phyloP scores from a whole-genome alignment of 2,113 vertebrate genomes.

The Heliornis fulica region DNA sequence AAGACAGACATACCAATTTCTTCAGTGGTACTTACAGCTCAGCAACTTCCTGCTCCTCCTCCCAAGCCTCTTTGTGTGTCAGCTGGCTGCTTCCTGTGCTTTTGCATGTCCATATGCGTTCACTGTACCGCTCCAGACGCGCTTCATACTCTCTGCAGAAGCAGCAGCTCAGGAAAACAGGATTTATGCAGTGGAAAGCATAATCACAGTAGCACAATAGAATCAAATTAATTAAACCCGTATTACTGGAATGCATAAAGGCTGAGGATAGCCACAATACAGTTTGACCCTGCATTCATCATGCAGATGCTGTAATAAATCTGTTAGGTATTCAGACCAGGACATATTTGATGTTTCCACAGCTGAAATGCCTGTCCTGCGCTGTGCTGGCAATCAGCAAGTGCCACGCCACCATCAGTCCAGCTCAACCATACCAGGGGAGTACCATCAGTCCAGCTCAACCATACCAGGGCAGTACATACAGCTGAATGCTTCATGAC shows the following conservation, averaged over 20 bases:
- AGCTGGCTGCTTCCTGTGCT: constrained; percentile 97
- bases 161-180: constrained; percentile 81
- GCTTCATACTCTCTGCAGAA: constrained; percentile 90
- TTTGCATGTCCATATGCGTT: constrained; percentile 96
- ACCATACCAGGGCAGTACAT: neutral
- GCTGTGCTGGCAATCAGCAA: neutral
- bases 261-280: neutral
- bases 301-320: fast-evolving
- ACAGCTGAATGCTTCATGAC: fast-evolving
- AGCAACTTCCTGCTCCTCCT: constrained; percentile 97
- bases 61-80: constrained; percentile 97
- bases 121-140: constrained; percentile 85
- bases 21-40: constrained; percentile 88
- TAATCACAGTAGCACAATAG: neutral
- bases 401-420: neutral
- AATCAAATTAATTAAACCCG: neutral
- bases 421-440: too few relatives aligned
- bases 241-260: neutral
- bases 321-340: neutral
- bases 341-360: neutral
- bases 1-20: neutral
- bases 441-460: neutral
- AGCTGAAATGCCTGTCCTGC: neutral
- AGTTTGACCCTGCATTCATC: neutral
- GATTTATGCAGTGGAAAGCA: neutral